Conservation (phyloP, 2,888 invertebrate species). For the Aphodius granarius region DNA sequence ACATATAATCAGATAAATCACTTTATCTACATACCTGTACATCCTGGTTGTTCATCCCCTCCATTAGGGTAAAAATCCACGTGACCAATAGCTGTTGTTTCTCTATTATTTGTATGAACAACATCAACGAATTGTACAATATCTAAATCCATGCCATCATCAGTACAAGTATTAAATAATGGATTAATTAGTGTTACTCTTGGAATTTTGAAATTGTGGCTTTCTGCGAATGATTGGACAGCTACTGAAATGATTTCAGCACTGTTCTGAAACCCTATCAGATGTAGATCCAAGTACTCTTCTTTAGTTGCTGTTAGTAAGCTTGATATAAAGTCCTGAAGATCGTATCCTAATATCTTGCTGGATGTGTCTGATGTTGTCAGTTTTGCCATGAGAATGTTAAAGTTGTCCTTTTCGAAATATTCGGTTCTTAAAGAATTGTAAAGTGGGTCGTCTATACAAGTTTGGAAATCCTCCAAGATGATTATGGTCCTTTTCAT, state of each 20-base stretch:
- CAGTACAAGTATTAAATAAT: slow-evolving; percentile 28
- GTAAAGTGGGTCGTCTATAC: not conserved
- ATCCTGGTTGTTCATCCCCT: slow-evolving; percentile 13
- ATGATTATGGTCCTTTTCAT: not conserved
- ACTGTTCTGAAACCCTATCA: slow-evolving; percentile 31
- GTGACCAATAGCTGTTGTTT: slow-evolving; percentile 24
- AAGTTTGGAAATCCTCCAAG: not conserved
- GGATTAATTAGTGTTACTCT: slow-evolving; percentile 35
- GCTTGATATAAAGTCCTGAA: slow-evolving; percentile 31
- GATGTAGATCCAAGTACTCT: slow-evolving; percentile 34
- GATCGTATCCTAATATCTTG: slow-evolving; percentile 10
- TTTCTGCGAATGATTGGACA: slow-evolving; percentile 24
- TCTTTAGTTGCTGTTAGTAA: slow-evolving; percentile 33
- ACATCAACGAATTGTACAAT: slow-evolving; percentile 35
- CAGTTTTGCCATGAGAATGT: slow-evolving; percentile 28
- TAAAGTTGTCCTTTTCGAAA: slow-evolving; percentile 32
- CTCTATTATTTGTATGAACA: slow-evolving; percentile 27
- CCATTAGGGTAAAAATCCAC: slow-evolving; percentile 34
- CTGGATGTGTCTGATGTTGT: not conserved
- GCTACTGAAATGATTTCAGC: slow-evolving; percentile 26
- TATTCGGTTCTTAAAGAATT: slow-evolving; percentile 18
- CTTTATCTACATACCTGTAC: not conserved
- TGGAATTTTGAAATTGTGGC: slow-evolving; percentile 31
- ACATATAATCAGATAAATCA: not conserved
- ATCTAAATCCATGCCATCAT: slow-evolving; percentile 18